phyloP scores from a whole-genome alignment of 2,113 vertebrate species.

The Pseudorhombus dupliciocellatus region DNA sequence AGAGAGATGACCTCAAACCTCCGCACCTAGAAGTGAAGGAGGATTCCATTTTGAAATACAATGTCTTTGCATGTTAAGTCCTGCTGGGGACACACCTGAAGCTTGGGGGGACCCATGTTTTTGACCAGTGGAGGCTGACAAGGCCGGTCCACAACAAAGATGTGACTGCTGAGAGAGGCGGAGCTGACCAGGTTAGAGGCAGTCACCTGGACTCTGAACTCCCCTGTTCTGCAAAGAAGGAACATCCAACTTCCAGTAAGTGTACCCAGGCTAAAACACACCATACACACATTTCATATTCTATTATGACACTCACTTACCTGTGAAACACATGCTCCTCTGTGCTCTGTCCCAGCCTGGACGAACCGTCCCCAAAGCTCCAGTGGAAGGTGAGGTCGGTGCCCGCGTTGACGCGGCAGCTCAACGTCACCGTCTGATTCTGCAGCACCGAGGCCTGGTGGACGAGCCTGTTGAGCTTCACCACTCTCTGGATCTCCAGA shows the following conservation, averaged over 20 bases:
- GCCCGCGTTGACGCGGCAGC: conserved; percentile 80
- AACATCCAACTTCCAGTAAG: neutral
- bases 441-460: conserved; percentile 75
- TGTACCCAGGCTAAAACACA: neutral
- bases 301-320: conserved; percentile 48
- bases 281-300: neutral
- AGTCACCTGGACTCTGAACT: conserved; percentile 79
- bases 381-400: conserved; percentile 80
- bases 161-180: conserved; percentile 71
- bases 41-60: neutral
- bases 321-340: conserved; percentile 77
- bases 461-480: conserved; percentile 79
- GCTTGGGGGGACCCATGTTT: conserved; percentile 82
- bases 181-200: conserved; percentile 83
- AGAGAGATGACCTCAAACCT: conserved; percentile 77
- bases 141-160: conserved; percentile 80
- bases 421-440: conserved; percentile 74
- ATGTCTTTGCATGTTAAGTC: too few species aligned
- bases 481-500: conserved; percentile 77
- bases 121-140: conserved; percentile 86
- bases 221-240: conserved; percentile 77
- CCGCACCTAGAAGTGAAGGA: conserved; percentile 68
- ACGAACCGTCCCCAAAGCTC: conserved; percentile 84
- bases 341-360: conserved; percentile 60
- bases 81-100: conserved; percentile 77